Evolutionary conservation across 2,888 invertebrate species (phyloP), one percentile per base, ranked within the genome.

Genomic region (Galeruca laticollis): DNA sequence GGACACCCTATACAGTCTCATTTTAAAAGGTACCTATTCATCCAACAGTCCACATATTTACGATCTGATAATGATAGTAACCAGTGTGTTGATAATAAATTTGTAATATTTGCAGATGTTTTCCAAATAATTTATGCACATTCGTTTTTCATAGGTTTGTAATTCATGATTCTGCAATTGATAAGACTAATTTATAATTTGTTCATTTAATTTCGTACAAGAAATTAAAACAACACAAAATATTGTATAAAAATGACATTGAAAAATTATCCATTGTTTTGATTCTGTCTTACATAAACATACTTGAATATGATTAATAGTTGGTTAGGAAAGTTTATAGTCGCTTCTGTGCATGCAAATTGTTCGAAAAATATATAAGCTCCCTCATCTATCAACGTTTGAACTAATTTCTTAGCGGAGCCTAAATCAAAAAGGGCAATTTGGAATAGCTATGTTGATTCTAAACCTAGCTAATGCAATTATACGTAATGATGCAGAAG

Each of bases 281-380:
- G n/a, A 54, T 54, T 54, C 26, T n/a, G 13, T 31, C 54, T 1
- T 26, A 21, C n/a, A 40, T 54, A 54, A 54, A 54, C 21, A 54
- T 11, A 20, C 26, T 31, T 21, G 8, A 13, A 54, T 21, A 54
- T 54, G 54, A 54, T 54, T 54, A 54, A 54, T 54, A 31, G 54
- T 21, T 54, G 5, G 26, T 26, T 21, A 13, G 54, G 26, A 13
- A 54, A 54, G 54, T 54, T 54, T 13, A 54, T 21, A 20, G 21
- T 21, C 40, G 40, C 40, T n/a, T 40, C 40, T 40, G 13, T 40
- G 40, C 40, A 40, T 40, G 40, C 40, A 40, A 40, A 40, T 40
- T 40, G n/a, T 40, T n/a, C n/a, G 13, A n/a, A n/a, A 40, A 40
- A 40, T 40, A n/a, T 40, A n/a, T 40, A 40, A 40, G n/a, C 40